Evolutionary conservation across 1,140 invertebrate species (phyloP).

Genomic region (Daktulosphaira vitifoliae): DNA sequence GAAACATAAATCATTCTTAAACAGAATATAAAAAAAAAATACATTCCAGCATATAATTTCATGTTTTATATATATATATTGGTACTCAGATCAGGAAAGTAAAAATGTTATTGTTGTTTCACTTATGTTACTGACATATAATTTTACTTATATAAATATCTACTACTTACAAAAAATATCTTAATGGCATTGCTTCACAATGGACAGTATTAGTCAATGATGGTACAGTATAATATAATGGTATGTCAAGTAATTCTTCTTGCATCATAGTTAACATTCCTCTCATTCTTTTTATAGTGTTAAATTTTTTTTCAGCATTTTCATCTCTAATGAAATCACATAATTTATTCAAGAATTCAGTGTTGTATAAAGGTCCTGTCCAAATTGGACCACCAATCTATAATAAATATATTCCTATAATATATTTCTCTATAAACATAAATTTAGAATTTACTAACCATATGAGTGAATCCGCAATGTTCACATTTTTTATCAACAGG

Average conservation of each 20-base stretch:
- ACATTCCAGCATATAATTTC: too few species aligned
- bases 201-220: conserved; percentile 56
- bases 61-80: too few species aligned
- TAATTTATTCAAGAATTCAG: conserved; percentile 60
- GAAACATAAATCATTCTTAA: too few species aligned
- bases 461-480: conserved; percentile 65
- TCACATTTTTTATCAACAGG: conserved; percentile 57
- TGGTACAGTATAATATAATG: conserved; percentile 76
- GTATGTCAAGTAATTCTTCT: conserved; percentile 74
- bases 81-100: too few species aligned
- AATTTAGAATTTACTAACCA: conserved; percentile 45
- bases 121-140: too few species aligned
- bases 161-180: conserved; percentile 41
- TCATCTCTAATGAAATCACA: conserved; percentile 38
- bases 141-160: too few species aligned
- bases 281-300: conserved; percentile 65
- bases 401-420: conserved; percentile 34
- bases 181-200: conserved; percentile 54
- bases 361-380: conserved; percentile 73
- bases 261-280: conserved; percentile 60
- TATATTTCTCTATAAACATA: neutral
- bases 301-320: conserved; percentile 45
- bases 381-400: conserved; percentile 91
- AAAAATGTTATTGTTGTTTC: too few species aligned
- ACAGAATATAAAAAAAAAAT: too few species aligned